These are phyloP conservation scores for Toxostoma redivivum DNA, from an alignment of 2,113 vertebrate genomes.

Conservation along the genomic window DNA sequence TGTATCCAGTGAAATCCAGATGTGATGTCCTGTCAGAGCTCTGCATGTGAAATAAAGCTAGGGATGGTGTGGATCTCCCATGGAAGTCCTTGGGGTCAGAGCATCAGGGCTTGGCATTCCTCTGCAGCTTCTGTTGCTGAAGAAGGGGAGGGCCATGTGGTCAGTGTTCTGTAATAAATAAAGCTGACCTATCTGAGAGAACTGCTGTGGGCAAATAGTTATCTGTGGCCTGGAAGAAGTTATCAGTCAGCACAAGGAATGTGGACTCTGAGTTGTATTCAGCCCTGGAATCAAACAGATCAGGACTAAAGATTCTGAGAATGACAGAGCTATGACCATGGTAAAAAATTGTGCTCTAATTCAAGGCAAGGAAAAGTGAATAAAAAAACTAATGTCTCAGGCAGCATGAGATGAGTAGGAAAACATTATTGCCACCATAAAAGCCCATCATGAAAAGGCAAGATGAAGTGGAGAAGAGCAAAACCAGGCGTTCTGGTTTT, in stretches of 20 bases:
- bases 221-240: not conserved
- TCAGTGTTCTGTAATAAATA: not conserved
- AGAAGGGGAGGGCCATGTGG: not conserved
- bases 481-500: not conserved
- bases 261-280: not conserved
- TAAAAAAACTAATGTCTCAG: not conserved
- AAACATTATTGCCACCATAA: not conserved
- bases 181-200: not conserved
- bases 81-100: not conserved
- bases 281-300: not conserved
- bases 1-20: not conserved
- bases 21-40: not conserved
- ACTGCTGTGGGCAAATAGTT: not conserved
- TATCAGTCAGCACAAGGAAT: not conserved
- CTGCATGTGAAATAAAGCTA: not conserved
- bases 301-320: not conserved
- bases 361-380: not conserved
- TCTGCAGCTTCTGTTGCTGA: not conserved
- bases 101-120: not conserved
- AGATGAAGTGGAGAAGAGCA: not conserved
- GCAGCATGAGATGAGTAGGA: not conserved
- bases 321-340: not conserved
- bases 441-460: not conserved
- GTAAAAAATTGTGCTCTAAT: not conserved
- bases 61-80: not conserved